These are phyloP conservation scores for Cheilosia vernalis DNA, from an alignment of 2,888 invertebrate species.

Conservation along the genomic window DNA sequence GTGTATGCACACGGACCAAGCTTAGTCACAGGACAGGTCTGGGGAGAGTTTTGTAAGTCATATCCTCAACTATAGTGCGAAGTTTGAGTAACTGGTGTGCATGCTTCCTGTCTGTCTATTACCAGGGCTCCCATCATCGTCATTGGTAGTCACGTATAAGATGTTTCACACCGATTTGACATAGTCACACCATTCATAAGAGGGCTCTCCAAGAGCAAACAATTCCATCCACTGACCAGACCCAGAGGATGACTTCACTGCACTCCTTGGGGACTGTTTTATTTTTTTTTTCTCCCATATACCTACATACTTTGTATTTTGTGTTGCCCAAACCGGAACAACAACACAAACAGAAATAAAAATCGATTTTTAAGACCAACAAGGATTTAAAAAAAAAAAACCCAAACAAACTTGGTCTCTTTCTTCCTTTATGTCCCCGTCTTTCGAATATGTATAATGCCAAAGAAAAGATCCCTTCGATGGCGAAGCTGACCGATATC, in stretches of 20 bases:
- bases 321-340: conserved; percentile 5
- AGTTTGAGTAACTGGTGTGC: background rate
- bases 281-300: background rate
- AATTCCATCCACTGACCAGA: conserved; percentile 19
- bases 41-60: background rate
- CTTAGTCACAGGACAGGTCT: too few relatives aligned
- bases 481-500: conserved; percentile 41
- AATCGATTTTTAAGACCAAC: conserved; percentile 13
- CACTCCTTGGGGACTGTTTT: conserved; percentile 50
- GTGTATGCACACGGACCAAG: too few relatives aligned
- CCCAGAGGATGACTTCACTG: conserved; percentile 45
- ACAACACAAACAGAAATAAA: background rate
- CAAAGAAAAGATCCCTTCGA: background rate
- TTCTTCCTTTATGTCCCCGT: conserved; percentile 16
- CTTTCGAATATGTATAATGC: conserved; percentile 1
- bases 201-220: conserved; percentile 13
- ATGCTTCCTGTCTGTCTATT: conserved; percentile 13
- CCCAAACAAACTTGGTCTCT: conserved; percentile 36
- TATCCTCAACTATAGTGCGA: background rate
- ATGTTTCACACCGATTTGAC: conserved; percentile 69
- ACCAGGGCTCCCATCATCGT: conserved; percentile 25
- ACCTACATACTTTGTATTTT: background rate
- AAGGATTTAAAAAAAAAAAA: conserved; percentile 46
- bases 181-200: conserved; percentile 65
- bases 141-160: conserved; percentile 64